Conservation (phyloP, 2,113 vertebrate genomes). For the Aix galericulata region DNA sequence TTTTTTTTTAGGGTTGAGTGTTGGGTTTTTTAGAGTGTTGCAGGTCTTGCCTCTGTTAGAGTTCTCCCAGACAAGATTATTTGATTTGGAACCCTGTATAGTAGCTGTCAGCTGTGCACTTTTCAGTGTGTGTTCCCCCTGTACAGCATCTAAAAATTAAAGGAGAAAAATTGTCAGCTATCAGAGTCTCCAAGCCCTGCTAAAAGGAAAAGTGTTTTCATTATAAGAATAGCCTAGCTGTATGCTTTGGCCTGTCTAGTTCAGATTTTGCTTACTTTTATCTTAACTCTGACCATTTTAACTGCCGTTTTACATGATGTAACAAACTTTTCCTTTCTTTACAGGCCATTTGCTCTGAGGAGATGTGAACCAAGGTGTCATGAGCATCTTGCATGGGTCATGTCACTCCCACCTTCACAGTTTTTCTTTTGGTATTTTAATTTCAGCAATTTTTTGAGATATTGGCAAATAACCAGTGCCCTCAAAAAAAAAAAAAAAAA, state of each 20-base stretch:
- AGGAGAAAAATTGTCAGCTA: neutral
- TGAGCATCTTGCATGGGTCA: constrained; percentile 73
- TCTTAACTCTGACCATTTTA: neutral
- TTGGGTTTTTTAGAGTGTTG: neutral
- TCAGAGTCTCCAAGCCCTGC: neutral
- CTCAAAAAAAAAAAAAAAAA: constrained; percentile 68
- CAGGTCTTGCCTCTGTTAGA: constrained; percentile 14
- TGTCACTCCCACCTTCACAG: constrained; percentile 74
- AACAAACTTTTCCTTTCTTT: constrained; percentile 75
- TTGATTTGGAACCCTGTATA: neutral
- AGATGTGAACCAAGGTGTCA: constrained; percentile 70
- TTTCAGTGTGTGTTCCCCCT: neutral
- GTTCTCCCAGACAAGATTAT: neutral
- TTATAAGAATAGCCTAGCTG: neutral
- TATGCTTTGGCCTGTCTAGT: neutral
- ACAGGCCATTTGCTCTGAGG: constrained; percentile 74
- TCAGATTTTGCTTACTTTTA: neutral
- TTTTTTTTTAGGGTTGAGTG: no score
- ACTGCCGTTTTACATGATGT: neutral
- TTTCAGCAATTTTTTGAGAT: constrained; percentile 71
- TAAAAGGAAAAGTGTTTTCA: neutral
- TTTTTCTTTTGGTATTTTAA: constrained; percentile 73
- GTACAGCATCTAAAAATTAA: neutral
- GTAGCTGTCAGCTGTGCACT: neutral
- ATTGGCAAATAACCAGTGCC: constrained; percentile 60